phyloP scores from a whole-genome alignment of 1,140 invertebrate species.

The Antheraea pernyi region DNA sequence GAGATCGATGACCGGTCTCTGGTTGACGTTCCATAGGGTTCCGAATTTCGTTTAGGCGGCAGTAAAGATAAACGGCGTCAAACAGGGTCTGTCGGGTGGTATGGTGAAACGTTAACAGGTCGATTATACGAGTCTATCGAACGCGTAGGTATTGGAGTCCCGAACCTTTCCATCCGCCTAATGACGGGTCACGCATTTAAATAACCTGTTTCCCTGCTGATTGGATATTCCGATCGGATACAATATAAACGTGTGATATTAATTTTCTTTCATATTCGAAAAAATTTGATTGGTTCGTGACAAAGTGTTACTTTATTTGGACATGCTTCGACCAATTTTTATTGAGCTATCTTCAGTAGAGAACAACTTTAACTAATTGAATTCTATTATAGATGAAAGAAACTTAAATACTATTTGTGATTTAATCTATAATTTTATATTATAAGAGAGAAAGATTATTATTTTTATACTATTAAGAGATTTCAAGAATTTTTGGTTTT shows the following conservation, averaged over 20 bases:
- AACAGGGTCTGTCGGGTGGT: slow-evolving; percentile 28
- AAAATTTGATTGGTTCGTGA: slow-evolving; percentile 8
- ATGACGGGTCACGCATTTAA: slow-evolving; percentile 74
- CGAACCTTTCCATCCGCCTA: slow-evolving; percentile 48
- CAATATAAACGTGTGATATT: slow-evolving; percentile 10
- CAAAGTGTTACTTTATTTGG: slow-evolving; percentile 7
- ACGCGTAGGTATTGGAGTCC: slow-evolving; percentile 43
- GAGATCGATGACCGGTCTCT: slow-evolving; percentile 17
- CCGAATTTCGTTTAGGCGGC: slow-evolving; percentile 26
- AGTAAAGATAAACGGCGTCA: slow-evolving; percentile 43
- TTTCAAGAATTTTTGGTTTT: no score
- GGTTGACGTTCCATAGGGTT: slow-evolving; percentile 13
- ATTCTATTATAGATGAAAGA: no score
- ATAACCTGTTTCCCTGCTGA: slow-evolving; percentile 59
- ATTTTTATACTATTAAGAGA: no score
- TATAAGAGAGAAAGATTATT: no score
- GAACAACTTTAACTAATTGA: no score
- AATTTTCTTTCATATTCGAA: slow-evolving; percentile 6
- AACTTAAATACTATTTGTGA: no score
- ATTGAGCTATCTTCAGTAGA: no score
- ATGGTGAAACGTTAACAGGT: slow-evolving; percentile 61
- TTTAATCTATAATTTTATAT: no score
- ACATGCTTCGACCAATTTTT: not conserved
- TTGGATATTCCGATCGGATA: slow-evolving; percentile 37
- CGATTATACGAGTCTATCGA: slow-evolving; percentile 65